Percentiles rank a stretch among this genome's conserved stretches.
These are phyloP conservation scores for Calliphora vicina DNA, from an alignment of 1,140 invertebrate genomes.

Conservation along the genomic window DNA sequence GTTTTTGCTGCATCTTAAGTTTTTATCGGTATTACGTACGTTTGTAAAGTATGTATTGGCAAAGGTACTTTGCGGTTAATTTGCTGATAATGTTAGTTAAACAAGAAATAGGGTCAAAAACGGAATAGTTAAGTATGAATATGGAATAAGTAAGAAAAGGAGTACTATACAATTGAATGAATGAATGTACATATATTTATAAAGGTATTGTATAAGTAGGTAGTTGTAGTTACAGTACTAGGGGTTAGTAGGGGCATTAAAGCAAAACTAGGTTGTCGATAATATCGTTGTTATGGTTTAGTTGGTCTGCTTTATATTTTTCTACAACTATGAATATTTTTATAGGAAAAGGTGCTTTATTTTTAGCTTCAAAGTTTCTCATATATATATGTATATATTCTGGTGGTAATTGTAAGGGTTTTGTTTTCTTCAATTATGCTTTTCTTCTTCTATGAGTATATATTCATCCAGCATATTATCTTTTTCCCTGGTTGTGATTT, in stretches of 20 bases:
- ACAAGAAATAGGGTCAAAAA: neutral
- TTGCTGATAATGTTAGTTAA: constrained; percentile 19
- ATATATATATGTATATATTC: too few relatives aligned
- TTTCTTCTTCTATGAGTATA: neutral
- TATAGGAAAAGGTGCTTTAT: neutral
- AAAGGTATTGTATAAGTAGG: too few relatives aligned
- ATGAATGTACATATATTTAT: neutral
- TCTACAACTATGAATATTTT: neutral
- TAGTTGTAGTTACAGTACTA: too few relatives aligned
- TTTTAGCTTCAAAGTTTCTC: neutral
- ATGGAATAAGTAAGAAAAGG: neutral
- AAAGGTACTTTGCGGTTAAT: constrained; percentile 23
- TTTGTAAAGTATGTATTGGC: neutral
- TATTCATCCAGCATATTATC: neutral
- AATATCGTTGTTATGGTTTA: neutral
- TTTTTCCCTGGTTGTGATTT: neutral
- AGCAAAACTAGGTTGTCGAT: neutral
- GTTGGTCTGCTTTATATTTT: neutral
- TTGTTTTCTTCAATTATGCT: constrained; percentile 3
- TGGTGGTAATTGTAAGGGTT: neutral
- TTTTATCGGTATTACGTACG: constrained; percentile 3
- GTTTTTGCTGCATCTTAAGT: neutral
- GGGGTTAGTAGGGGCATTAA: neutral
- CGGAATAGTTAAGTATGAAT: too few relatives aligned
- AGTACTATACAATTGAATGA: neutral